Evolutionary conservation across 2,113 vertebrate species (phyloP), one percentile per base, ranked within the genome.

Genomic region (Abramis brama): DNA sequence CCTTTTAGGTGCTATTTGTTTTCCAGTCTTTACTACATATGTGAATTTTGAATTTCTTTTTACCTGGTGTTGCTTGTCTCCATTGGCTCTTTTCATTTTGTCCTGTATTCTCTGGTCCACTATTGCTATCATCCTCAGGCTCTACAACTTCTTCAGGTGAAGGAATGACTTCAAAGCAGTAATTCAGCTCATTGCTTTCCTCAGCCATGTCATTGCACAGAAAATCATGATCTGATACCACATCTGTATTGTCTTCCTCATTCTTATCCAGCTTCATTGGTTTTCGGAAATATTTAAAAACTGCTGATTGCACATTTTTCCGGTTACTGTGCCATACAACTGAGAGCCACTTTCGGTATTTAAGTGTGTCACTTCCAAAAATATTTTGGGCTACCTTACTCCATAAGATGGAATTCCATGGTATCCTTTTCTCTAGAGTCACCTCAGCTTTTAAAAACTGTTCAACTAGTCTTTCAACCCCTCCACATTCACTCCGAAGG

Each of bases 321-420:
- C 39, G 21, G 70, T 73, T 73, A n/a, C 70, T 73, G 39, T 73
- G 70, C 70, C 70, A 73, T 73, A 73, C 39, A 73, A 73, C 36
- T 45, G 21, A 73, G 21, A 73, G 70, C 21, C 19, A 73, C 17
- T 73, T 73, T 73, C 9, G 7, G 36, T 73, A 11, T 73, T 73
- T 43, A 45, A 73, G 36, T 43, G 36, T n/a, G 39, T 21, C 70
- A 43, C 36, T 43, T 73, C 10, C 70, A 71, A 73, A 73, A 73
- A 73, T 5, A 4, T 45, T 73, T 45, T 73, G 15, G 21, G 70
- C 21, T 12, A 73, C 17, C 36, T 21, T 39, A 73, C 36, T 2
- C 39, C 39, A n/a, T 73, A 73, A 45, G 70, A 45, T 73, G 70
- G 33, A 21, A 36, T 19, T 70, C 64, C 64, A 68, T 68, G 25